Evolutionary conservation across 2,888 invertebrate genomes (phyloP).

Genomic region (Oligia latruncula): DNA sequence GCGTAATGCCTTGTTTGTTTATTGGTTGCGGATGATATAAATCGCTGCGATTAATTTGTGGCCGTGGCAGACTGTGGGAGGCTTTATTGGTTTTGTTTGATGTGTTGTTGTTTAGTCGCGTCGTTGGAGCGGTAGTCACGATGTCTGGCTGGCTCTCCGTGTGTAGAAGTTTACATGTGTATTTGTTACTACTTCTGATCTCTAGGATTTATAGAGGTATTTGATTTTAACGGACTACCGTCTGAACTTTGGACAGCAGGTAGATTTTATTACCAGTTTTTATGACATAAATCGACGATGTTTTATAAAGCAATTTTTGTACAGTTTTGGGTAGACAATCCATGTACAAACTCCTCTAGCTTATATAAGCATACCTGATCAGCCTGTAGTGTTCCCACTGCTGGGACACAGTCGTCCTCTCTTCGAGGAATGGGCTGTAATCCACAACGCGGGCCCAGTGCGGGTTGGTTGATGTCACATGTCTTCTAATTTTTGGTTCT

Average conservation of each 20-base stretch:
- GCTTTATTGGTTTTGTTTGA: slow-evolving; percentile 27
- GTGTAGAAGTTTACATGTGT: not conserved
- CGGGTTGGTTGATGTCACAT: not conserved
- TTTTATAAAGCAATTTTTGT: not conserved
- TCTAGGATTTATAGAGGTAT: not conserved
- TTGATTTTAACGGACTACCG: not conserved
- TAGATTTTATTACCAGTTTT: not conserved
- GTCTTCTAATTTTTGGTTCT: not conserved
- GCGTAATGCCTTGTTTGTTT: slow-evolving; percentile 61
- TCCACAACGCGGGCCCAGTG: not conserved
- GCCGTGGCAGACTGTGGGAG: slow-evolving; percentile 21
- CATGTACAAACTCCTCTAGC: not conserved
- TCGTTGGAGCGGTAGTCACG: slow-evolving; percentile 4
- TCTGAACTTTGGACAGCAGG: not conserved
- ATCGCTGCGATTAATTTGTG: slow-evolving; percentile 53
- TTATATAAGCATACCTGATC: too few species aligned
- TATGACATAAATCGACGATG: not conserved
- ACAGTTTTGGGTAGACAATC: not conserved
- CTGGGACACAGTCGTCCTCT: not conserved
- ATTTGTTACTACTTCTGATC: not conserved
- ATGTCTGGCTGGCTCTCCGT: slow-evolving; percentile 1
- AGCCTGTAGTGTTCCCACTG: not conserved
- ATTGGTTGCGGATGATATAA: slow-evolving; percentile 54
- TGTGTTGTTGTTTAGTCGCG: slow-evolving; percentile 22
- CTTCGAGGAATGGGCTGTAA: not conserved